Percentiles rank a stretch among this genome's conserved stretches.
Conservation (phyloP, 1,140 invertebrate species). For the Lasaia peninsularis region DNA sequence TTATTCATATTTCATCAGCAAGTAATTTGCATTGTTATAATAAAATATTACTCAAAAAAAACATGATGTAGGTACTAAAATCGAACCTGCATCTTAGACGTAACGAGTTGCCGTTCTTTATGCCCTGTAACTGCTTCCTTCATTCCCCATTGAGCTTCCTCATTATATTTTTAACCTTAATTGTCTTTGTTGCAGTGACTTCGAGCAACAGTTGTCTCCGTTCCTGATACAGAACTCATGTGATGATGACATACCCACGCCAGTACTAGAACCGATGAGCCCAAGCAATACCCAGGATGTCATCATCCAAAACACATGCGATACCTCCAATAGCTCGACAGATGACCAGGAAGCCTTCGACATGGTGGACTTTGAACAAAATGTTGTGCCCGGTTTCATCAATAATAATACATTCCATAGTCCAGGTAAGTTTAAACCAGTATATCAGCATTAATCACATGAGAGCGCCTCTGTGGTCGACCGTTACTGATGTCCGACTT, state of each 20-base stretch:
- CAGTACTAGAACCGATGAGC: slow-evolving; percentile 29
- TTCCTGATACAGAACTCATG: slow-evolving; percentile 63
- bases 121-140: no score
- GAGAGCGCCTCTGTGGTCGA: no score
- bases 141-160: no score
- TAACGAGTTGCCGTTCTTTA: no score
- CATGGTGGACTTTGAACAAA: slow-evolving; percentile 58
- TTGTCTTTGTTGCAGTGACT: slow-evolving; percentile 49
- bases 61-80: no score
- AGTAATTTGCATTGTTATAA: no score
- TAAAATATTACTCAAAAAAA: no score
- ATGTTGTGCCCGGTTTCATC: slow-evolving; percentile 57
- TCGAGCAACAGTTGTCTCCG: slow-evolving; percentile 69
- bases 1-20: no score
- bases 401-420: slow-evolving; percentile 67
- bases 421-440: slow-evolving; percentile 41
- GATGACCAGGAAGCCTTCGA: slow-evolving; percentile 49
- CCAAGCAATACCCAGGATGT: slow-evolving; percentile 44
- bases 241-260: slow-evolving; percentile 43
- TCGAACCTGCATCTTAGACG: no score
- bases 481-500: no score
- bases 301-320: slow-evolving; percentile 46
- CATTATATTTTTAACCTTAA: not conserved
- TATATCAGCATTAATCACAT: no score
- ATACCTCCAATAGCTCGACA: slow-evolving; percentile 44